Base-by-base conservation (phyloP, 2,888 invertebrate genomes). In the Oxystoma pomonae region DNA sequence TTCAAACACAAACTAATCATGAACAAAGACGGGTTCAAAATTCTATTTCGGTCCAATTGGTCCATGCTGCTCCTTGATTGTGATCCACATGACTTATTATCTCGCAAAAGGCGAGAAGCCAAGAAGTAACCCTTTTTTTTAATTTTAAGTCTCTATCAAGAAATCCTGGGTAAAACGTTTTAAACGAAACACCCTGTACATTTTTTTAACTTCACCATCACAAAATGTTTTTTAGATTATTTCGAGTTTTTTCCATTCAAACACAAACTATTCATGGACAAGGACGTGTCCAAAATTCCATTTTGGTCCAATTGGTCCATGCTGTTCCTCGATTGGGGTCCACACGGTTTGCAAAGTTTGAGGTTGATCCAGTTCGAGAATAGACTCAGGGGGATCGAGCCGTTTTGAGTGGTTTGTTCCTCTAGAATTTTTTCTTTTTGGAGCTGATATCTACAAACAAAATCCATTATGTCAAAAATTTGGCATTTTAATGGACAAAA, bases 341-440 rank as follows among this genome's bases (percentile, higher is more conserved):
- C 59, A 0, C 58, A 50, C 3, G 63, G 67, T 35, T 49, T 65
- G 52, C 90, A 81, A 12, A 90, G 81, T 61, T 89, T 81, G 57
- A 89, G 73, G 1, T 90, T 87, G 86, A 90, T 89, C 89, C 90
- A 75, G 21, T 87, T 88, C n/a, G 89, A 88, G 9, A 90, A 81
- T 0, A 89, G 85, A 62, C 87, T 86, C 57, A 85, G 78, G 0
- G 87, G 86, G 20, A 81, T 73, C 0, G 86, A 82, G 1, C 85
- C 83, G 1, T 86, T 84, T 0, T 82, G 67, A n/a, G n/a, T n/a
- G 1, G 73, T 73, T 0, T 77, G 81, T 12, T 76, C 74, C 67
- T 82, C 81, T 51, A 85, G 83, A 56, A 82, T 75, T 53, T 87
- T 83, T 65, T 91, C 87, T 66, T 90, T 89, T 72, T 92, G 90